Evolutionary conservation across 2,888 invertebrate genomes (phyloP), one percentile per base, ranked within the genome.

Genomic region (Drosophila acutilabella): DNA sequence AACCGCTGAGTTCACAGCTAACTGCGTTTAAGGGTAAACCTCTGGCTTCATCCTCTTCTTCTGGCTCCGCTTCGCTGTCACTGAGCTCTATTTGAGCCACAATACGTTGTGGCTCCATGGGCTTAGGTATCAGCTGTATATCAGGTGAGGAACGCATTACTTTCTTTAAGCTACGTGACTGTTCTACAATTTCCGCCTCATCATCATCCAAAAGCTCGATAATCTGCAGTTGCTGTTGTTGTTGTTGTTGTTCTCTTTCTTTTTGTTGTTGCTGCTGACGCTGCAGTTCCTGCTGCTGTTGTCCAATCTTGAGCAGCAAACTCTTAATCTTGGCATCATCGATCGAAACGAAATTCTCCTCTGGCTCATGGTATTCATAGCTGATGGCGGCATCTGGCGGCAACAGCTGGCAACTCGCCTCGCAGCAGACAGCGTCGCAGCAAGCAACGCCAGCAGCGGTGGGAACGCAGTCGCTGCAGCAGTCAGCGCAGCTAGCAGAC

Each of bases 301-400:
- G 78, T 0, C 90, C 90, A 52, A 92, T 87, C 52, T 88, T 87
- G 56, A 90, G 70, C 1, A 92, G 79, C 58, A 91, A 78, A 7
- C 89, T 81, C 33, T 91, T 90, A 13, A 92, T 90, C 69, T 92
- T 92, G 13, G 82, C 89, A 79, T 92, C 92, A 64, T 92, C 92
- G 14, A 92, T 91, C 6, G 92, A 92, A 2, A 92, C 90, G 64
- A 91, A 92, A 71, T 92, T 92, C 74, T 92, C 92, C 30, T 90
- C 90, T 1, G 91, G 89, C 57, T 91, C 91, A 2, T 90, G 87
- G 50, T 91, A 92, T 44, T 86, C 88, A 42, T 89, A 91, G 53
- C 70, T 70, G 5, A 56, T 53, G n/a, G 66, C 47, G 14, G 66
- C 47, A 52, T 89, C 80, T 8, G 71, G 51, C 5, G 78, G 62